Evolutionary conservation across 37 sponge, comb jelly and placozoan genomes (phyloP), one percentile per base, ranked within the genome.

Genomic region (Agelas oroides): DNA sequence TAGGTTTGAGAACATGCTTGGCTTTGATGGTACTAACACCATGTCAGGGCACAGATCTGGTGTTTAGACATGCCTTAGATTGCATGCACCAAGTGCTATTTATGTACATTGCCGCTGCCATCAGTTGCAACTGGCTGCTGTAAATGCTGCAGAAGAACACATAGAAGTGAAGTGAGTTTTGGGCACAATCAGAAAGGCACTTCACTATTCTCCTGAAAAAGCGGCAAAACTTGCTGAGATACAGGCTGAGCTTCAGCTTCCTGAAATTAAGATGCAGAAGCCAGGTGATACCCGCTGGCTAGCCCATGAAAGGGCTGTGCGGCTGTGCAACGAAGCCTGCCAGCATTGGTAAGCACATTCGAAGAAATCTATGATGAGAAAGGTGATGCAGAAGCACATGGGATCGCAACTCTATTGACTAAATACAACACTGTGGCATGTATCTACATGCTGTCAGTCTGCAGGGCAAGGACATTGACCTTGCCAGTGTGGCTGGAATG

Each of bases 41-140:
- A 84, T 84, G 85, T 84, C 85, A 38, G 76, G 85, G 17, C 76
- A 84, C 40, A 75, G 85, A 54, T 74, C 75, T 84, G 85, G 85
- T 41, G 76, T 84, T 84, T 76, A 84, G 60, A 75, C 27, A 65
- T 12, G 73, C 73, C 60, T 58, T 58, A 32, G 41, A 82, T 41
- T 82, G 30, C 72, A 82, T 82, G 54, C 73, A 82, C 83, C 83
- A 35, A 82, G 73, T 61, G 71, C 73, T 72, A 40, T 82, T 15
- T 82, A 82, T 82, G 83, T 82, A 64, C 83, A 82, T 63, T 82
- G 83, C 32, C 57, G 73, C 54, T 82, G 83, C 41, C 83, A 82
- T 40, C 58, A 82, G 59, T 73, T 71, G 35, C 83, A 82, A 82
- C 73, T 82, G 71, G 83, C 83, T 72, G 41, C 83, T 57, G 37